Conservation (phyloP, 2,888 invertebrate species). For the Anthophora plumipes region DNA sequence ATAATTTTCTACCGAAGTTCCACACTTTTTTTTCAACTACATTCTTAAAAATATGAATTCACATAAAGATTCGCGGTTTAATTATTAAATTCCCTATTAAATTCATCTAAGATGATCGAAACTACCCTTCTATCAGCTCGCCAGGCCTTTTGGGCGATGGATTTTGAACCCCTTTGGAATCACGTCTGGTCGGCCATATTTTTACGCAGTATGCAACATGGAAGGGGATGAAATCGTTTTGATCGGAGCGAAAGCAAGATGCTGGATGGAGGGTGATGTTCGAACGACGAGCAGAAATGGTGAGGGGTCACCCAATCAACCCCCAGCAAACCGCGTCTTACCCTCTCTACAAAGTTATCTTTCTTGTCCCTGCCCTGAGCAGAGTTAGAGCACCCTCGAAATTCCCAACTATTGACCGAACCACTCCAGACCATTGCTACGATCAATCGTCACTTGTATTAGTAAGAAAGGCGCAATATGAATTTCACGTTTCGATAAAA, state of each 20-base stretch:
- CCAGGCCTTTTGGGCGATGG: conserved; percentile 45
- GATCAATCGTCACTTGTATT: conserved; percentile 65
- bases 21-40: no score
- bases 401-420: conserved; percentile 76
- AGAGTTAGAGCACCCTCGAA: conserved; percentile 72
- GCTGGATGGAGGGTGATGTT: conserved; percentile 74
- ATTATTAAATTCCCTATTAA: conserved; percentile 3
- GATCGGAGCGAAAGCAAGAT: conserved; percentile 74
- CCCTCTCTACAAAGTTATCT: conserved; percentile 84
- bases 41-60: no score
- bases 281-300: conserved; percentile 61
- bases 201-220: conserved; percentile 66
- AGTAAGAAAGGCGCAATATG: conserved; percentile 50
- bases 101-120: conserved; percentile 19
- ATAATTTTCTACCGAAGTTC: no score
- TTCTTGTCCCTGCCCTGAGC: conserved; percentile 81
- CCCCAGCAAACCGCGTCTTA: conserved; percentile 83
- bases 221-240: conserved; percentile 79
- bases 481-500: conserved; percentile 42
- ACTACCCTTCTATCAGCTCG: conserved; percentile 34
- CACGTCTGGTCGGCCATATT: conserved; percentile 82
- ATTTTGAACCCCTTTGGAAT: conserved; percentile 74
- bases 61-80: no score
- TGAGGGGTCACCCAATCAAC: conserved; percentile 83
- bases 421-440: conserved; percentile 69